A percentile compares a stretch with the other conserved stretches of the same genome.
phyloP scores from a whole-genome alignment of 1,140 invertebrate genomes.

The Nymphalis io region DNA sequence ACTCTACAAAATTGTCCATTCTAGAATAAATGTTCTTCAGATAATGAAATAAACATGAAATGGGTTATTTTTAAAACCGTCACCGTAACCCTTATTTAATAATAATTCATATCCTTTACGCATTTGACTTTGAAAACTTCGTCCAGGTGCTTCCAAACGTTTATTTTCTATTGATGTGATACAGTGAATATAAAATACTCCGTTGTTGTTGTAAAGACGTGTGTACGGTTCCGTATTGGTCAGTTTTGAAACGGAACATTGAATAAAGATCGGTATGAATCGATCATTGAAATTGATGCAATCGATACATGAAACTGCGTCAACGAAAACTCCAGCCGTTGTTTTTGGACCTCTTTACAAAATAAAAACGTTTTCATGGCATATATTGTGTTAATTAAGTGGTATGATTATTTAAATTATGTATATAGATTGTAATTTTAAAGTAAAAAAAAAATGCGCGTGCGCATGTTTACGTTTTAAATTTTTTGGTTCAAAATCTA shows the following conservation, averaged over 20 bases:
- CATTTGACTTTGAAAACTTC: slow-evolving; percentile 65
- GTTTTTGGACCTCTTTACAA: not conserved
- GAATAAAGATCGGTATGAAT: slow-evolving; percentile 47
- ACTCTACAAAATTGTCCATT: not conserved
- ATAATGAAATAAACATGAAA: slow-evolving; percentile 8
- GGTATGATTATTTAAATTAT: too few relatives aligned
- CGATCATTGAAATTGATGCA: slow-evolving; percentile 54
- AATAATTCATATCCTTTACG: slow-evolving; percentile 47
- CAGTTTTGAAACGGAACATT: slow-evolving; percentile 31
- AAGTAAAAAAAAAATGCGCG: too few relatives aligned
- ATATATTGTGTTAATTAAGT: too few relatives aligned
- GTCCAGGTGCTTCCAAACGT: slow-evolving; percentile 52
- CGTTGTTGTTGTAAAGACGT: slow-evolving; percentile 23
- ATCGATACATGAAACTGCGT: slow-evolving; percentile 51
- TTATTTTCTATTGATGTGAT: slow-evolving; percentile 23
- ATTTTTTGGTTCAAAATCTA: too few relatives aligned
- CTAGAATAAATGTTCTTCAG: not conserved
- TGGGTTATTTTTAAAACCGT: slow-evolving; percentile 5
- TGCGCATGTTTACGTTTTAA: too few relatives aligned
- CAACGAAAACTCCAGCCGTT: slow-evolving; percentile 31
- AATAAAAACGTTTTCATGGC: too few relatives aligned
- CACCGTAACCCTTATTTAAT: slow-evolving; percentile 31
- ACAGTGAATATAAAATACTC: slow-evolving; percentile 5
- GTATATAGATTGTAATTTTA: too few relatives aligned
- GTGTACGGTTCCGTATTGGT: not conserved